Percentiles rank a stretch among this genome's conserved stretches.
Evolutionary conservation across 1,140 invertebrate species (phyloP).

Genomic region (Steinernema feltiae): DNA sequence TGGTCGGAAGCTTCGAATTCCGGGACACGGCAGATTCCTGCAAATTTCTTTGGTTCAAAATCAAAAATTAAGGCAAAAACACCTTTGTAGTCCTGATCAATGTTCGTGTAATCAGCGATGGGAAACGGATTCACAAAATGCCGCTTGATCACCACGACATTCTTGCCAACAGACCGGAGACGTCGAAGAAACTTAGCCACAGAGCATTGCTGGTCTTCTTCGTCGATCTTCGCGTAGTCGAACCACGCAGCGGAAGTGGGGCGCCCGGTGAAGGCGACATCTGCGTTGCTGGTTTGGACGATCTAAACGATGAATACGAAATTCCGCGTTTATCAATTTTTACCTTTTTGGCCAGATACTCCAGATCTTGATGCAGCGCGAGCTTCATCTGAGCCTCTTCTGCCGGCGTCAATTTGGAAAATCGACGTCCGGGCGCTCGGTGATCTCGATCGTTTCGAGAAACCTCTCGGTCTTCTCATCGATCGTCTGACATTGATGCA

Average conservation of each 20-base stretch:
- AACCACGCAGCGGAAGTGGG: not conserved
- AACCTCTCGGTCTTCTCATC: not conserved
- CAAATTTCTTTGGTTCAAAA: too few species aligned
- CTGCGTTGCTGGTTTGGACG: not conserved
- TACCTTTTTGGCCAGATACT: not conserved
- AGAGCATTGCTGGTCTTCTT: not conserved
- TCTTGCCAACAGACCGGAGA: not conserved
- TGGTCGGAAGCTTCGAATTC: not conserved
- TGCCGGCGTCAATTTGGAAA: not conserved
- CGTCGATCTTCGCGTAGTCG: not conserved
- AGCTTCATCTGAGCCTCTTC: not conserved
- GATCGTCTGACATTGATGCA: not conserved
- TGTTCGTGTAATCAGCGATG: conserved; percentile 5
- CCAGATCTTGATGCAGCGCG: not conserved
- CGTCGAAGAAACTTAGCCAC: not conserved
- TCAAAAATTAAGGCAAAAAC: not conserved
- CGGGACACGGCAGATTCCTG: not conserved
- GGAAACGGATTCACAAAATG: conserved; percentile 10
- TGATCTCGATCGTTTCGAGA: not conserved
- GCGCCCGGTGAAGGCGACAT: not conserved
- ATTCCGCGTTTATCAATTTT: not conserved
- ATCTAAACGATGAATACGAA: not conserved
- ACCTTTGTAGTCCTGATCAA: conserved; percentile 5
- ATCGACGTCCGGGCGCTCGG: not conserved
- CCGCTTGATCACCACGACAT: not conserved